A percentile compares a stretch with the other conserved stretches of the same genome.
Evolutionary conservation across 2,113 vertebrate genomes (phyloP).

Genomic region (Campylorhamphus procurvoides): DNA sequence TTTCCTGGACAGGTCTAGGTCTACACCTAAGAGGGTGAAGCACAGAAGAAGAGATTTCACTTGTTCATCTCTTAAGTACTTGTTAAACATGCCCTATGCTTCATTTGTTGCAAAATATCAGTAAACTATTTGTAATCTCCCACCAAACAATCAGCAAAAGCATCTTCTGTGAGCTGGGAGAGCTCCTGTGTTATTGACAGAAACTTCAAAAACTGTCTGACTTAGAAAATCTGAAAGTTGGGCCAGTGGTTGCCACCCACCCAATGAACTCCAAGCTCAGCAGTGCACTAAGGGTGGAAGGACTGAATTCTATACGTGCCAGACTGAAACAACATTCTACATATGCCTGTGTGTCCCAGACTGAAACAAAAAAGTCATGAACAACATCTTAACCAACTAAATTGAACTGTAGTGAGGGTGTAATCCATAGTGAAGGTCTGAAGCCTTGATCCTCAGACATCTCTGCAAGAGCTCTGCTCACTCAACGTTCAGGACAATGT

Average conservation of each 20-base stretch:
- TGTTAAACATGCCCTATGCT: not conserved
- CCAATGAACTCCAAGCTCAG: not conserved
- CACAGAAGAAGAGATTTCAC: not conserved
- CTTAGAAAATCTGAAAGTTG: not conserved
- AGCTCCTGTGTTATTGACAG: not conserved
- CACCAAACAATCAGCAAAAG: not conserved
- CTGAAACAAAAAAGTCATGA: not conserved
- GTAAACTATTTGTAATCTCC: not conserved
- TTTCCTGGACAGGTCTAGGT: slow-evolving; percentile 86
- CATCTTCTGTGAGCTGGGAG: not conserved
- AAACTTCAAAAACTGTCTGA: not conserved
- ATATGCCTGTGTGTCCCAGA: not conserved
- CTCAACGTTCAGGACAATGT: not conserved
- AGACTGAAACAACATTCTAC: not conserved
- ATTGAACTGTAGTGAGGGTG: not conserved
- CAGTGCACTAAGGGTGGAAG: not conserved
- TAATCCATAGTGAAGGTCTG: not conserved
- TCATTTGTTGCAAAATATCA: not conserved
- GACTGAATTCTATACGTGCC: rapidly evolving
- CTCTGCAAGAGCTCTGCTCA: not conserved
- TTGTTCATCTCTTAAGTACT: not conserved
- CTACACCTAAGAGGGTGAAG: slow-evolving; percentile 77
- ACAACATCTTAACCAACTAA: not conserved
- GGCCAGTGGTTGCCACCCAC: not conserved
- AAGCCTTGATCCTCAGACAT: not conserved